Base-by-base conservation (phyloP, 2,797 vertebrate genomes). In the Cercopithecus neglectus region DNA sequence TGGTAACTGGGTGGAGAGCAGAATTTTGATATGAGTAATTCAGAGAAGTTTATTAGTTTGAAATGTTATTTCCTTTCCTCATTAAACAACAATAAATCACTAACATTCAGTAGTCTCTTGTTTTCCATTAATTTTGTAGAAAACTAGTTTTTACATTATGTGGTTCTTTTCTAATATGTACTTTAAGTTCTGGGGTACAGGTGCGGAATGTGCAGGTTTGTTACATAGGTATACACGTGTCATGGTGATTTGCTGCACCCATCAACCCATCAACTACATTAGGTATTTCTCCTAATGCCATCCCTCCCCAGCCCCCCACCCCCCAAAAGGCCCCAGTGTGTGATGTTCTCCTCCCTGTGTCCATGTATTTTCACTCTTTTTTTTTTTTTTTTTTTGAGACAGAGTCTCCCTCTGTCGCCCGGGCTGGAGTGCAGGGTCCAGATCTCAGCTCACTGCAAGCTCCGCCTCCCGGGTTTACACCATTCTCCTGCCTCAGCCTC, bases 71-170 rank as follows among this genome's bases (percentile, higher is more conserved):
- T 93, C 8, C 19, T 91, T 91, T 86, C 24, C 11, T 11, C 86
- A 50, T 67, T 96, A 76, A 92, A 70, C 5, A 64, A 87, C 39
- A 64, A n/a, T 6, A 61, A 89, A 46, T 33, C 14, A 44, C 91
- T 96, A 90, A 26, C 11, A 86, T 50, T 0, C 2, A 76, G 9
- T 72, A 89, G 19, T 64, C n/a, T 26, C 30, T 78, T 89, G 3
- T 95, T 94, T 93, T 80, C 22, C 1, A 78, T 44, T 95, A 92
- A 57, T 70, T 81, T 61, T 80, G 28, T 67, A 74, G 33, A 90
- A 89, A 81, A 70, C 30, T 64, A 88, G 39, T 44, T 90, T 96
- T 91, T 79, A 39, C 22, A 74, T n/a, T 26, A 61, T 26, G 13
- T 30, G 3, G 14, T 67, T 67, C 30, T 64, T 67, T 16, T 64